Evolutionary conservation across 2,113 vertebrate genomes (phyloP), one percentile per base, ranked within the genome.

Genomic region (Cavia porcellus): DNA sequence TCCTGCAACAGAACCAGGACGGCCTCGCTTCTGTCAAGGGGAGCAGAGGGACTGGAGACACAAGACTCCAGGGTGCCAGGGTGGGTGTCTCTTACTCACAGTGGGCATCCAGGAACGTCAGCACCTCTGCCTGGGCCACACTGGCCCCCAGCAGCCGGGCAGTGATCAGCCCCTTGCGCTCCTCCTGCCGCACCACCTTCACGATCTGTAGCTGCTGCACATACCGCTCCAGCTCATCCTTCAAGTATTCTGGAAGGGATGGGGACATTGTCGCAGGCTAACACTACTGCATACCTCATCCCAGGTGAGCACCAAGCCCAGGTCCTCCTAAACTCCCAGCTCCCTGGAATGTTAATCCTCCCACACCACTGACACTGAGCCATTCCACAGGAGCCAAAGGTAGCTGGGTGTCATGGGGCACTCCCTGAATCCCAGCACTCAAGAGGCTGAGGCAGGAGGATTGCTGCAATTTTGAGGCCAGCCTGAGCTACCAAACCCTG

Each of bases 161-260:
- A 0, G 99, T 99, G 98, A 99, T 99, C 94, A 99, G 98, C n/a
- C 99, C 99, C 47, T 99, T 99, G 94, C 99, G 98, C 96, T 99
- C 99, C 52, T 0, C 30, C 98, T 99, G 99, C 95, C 99, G 98
- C 95, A 99, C 97, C 0, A 99, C 99, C 0, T 96, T 98, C 79
- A 99, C 99, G 1, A 99, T 98, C 98, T 99, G 99, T 96, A 99
- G 98, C 92, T 98, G 97, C 92, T 97, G 98, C 96, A 99, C 99
- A 2, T 99, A 99, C 72, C 94, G 98, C 3, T 99, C 99, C 98
- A 99, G 98, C 12, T 98, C 97, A 1, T 97, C 97, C 98, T 99
- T 99, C 84, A 99, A 97, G 97, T 99, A 98, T 0, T 99, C 99
- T 99, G 99, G 3, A 95, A 98, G 75, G 86, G 24, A 96, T 7